Conservation (phyloP, 2,797 vertebrate genomes). For the Enteromius thamalakanensis region DNA sequence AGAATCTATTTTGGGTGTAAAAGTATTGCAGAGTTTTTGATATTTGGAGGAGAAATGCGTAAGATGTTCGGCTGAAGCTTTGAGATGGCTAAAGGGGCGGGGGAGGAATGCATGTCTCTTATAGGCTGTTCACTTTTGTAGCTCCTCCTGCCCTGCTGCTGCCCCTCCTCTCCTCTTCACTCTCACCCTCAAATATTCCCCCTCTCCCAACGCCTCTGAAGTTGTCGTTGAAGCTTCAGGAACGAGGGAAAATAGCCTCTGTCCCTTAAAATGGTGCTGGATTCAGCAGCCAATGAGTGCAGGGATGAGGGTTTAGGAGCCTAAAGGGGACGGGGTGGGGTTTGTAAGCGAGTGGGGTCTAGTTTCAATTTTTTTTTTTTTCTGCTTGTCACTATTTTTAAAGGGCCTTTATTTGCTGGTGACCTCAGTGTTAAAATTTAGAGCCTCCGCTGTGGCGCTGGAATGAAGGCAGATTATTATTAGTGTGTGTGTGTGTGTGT, state of each 20-base stretch:
- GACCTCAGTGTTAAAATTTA: conserved; percentile 67
- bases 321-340: conserved; percentile 53
- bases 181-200: conserved; percentile 53
- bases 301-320: conserved; percentile 40
- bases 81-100: conserved; percentile 68
- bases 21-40: not conserved
- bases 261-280: conserved; percentile 70
- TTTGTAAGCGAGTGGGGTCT: conserved; percentile 50
- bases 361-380: conserved; percentile 35
- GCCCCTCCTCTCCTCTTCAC: conserved; percentile 42
- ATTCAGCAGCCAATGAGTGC: conserved; percentile 59
- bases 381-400: conserved; percentile 74
- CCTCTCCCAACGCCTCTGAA: conserved; percentile 64
- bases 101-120: conserved; percentile 87
- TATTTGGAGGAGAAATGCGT: not conserved
- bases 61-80: conserved; percentile 29
- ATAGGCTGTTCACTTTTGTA: conserved; percentile 82
- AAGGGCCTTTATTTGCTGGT: conserved; percentile 65
- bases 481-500: conserved; percentile 30
- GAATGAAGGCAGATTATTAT: conserved; percentile 70
- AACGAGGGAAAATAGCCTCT: conserved; percentile 64
- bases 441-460: conserved; percentile 61
- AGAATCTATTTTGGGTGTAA: not conserved
- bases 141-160: conserved; percentile 69
- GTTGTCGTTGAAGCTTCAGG: conserved; percentile 68